These are phyloP conservation scores for Caradrina clavipalpis DNA, from an alignment of 2,888 invertebrate genomes.

Conservation along the genomic window DNA sequence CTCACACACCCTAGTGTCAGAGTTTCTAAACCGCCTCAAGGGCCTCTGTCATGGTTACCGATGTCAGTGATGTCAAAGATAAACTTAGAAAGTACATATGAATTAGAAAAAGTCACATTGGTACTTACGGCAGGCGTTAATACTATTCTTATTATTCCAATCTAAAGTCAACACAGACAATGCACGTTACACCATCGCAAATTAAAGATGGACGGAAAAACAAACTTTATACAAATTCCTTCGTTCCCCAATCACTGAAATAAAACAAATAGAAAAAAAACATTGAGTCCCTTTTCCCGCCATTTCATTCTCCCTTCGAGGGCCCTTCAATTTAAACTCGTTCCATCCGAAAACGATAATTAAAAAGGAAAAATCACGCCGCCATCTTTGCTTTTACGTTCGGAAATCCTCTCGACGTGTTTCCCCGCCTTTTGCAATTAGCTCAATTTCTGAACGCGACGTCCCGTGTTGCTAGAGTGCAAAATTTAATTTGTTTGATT, in stretches of 20 bases:
- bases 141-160: not conserved
- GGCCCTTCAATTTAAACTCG: conserved; percentile 71
- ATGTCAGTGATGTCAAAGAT: too few species aligned
- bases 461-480: conserved; percentile 74
- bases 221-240: conserved; percentile 46
- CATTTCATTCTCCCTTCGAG: conserved; percentile 60
- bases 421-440: conserved; percentile 79
- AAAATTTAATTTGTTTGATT: conserved; percentile 70
- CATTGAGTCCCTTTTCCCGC: conserved; percentile 54
- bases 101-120: too few species aligned
- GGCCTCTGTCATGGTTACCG: too few species aligned
- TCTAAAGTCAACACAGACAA: conserved; percentile 11
- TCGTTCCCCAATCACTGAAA: conserved; percentile 46
- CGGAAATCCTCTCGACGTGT: conserved; percentile 74
- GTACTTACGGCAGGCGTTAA: not conserved
- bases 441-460: conserved; percentile 81
- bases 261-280: conserved; percentile 57
- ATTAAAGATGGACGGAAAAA: conserved; percentile 36
- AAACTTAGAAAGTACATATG: too few species aligned
- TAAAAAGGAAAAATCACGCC: conserved; percentile 77
- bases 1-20: too few species aligned
- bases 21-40: too few species aligned
- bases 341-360: conserved; percentile 73
- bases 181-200: conserved; percentile 22
- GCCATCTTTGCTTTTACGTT: conserved; percentile 77